Base-by-base conservation (phyloP, 2,888 invertebrate species). In the Eristalis intricaria region DNA sequence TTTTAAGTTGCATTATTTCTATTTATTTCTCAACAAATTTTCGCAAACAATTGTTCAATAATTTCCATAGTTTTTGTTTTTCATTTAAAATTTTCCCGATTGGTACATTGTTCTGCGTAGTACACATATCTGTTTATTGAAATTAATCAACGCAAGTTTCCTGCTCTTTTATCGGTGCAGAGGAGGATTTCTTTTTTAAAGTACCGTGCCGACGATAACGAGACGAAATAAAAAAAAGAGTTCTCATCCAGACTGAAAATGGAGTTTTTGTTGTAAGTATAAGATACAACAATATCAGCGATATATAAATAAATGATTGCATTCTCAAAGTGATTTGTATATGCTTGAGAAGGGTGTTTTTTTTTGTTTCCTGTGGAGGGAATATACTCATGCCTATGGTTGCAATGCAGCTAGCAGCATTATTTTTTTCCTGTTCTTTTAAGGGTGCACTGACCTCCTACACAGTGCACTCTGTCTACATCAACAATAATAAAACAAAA, bases 181-280 rank as follows among this genome's bases (percentile, higher is more conserved):
- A 63, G 56, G 66, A 86, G 64, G 73, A 73, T 15, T 65, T 82
- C 58, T 68, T 73, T 69, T 50, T 19, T 38, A 58, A 70, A 78
- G 78, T 61, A 74, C 78, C 43, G 84, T 76, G 63, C 84, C 75
- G 82, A 76, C 79, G 63, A 78, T 19, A 68, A 38, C 69, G 70
- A 70, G 63, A 70, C 63, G 61, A 76, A 68, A 19, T 50, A 63
- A 70, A 50, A 69, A 60, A 77, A 83, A 83, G 76, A 84, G 29
- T 68, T 71, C 43, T 77, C 64, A 56, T 71, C 80, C 80, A 82
- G 88, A 89, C 75, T 80, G 89, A 89, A 89, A 89, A 92, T 92
- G 92, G 93, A 93, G 89, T 92, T 92, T 91, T 91, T 92, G 90
- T 92, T 92, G 92, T 92, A 91, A 92, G 92, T 92, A 90, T 58